A percentile compares a stretch with the other conserved stretches of the same genome.
Conservation (phyloP, 1,140 invertebrate species). For the Zaprionus kolodkinae region DNA sequence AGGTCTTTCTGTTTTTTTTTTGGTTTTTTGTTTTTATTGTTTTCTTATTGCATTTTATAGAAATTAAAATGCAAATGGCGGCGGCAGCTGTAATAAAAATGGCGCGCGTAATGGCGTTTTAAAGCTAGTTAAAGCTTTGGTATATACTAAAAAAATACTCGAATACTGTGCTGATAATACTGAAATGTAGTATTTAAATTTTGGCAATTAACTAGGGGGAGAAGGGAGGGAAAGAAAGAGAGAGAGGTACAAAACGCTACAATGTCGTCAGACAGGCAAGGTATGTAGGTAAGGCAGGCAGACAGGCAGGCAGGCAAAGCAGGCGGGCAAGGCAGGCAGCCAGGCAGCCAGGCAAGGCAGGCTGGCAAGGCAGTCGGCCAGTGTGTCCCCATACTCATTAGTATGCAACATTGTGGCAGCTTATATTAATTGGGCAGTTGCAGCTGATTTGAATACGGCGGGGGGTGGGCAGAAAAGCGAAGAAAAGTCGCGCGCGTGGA, state of each 20-base stretch:
- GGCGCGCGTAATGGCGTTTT: not conserved
- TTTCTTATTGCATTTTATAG: constrained; percentile 72
- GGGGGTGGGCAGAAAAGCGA: constrained; percentile 19
- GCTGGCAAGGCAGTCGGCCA: not conserved
- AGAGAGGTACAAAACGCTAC: not conserved
- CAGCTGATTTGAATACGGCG: constrained; percentile 81
- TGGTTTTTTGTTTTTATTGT: constrained; percentile 45
- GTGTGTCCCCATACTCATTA: constrained; percentile 59
- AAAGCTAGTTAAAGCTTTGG: not conserved
- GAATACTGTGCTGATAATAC: not conserved
- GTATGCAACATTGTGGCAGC: constrained; percentile 78
- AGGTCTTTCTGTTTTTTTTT: constrained; percentile 43
- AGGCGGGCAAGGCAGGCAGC: too few species aligned
- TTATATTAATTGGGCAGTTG: constrained; percentile 83
- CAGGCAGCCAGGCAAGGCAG: not conserved
- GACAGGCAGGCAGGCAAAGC: too few species aligned
- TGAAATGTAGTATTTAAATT: constrained; percentile 3
- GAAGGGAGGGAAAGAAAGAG: too few species aligned
- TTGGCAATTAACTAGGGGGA: not conserved
- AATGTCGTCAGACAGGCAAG: constrained; percentile 5
- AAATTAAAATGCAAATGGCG: constrained; percentile 68
- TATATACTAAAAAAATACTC: not conserved
- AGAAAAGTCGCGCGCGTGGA: constrained; percentile 11
- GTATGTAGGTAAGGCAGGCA: too few species aligned
- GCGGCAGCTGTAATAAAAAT: constrained; percentile 5